These are phyloP conservation scores for Keiferia lycopersicella DNA, from an alignment of 2,888 invertebrate genomes.

Conservation along the genomic window DNA sequence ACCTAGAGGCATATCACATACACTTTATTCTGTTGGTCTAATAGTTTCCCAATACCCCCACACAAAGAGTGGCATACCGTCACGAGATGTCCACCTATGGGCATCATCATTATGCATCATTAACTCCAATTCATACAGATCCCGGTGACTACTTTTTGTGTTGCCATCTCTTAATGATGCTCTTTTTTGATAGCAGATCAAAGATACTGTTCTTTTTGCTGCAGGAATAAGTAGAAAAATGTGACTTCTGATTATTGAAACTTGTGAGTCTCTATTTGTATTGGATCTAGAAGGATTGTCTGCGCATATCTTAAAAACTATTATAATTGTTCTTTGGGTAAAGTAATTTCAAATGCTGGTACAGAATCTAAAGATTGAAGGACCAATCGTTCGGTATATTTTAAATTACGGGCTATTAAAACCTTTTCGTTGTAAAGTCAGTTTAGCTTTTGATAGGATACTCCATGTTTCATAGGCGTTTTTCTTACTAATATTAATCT, in stretches of 20 bases:
- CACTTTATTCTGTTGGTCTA: not conserved
- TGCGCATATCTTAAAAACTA: no score
- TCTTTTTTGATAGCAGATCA: slow-evolving; percentile 53
- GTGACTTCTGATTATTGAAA: not conserved
- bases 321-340: no score
- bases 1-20: not conserved
- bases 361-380: no score
- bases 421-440: no score
- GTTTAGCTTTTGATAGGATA: no score
- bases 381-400: no score
- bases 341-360: no score
- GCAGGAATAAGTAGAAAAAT: slow-evolving; percentile 34
- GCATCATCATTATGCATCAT: slow-evolving; percentile 49
- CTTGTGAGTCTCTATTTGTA: not conserved
- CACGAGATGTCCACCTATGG: slow-evolving; percentile 10
- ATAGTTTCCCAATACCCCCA: not conserved
- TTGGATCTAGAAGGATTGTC: not conserved
- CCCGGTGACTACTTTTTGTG: slow-evolving; percentile 15
- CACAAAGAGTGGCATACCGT: slow-evolving; percentile 15
- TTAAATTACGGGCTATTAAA: no score
- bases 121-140: slow-evolving; percentile 50
- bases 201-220: not conserved
- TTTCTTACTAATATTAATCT: no score
- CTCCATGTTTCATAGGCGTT: no score
- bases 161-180: slow-evolving; percentile 55